These are phyloP conservation scores for Lynx canadensis DNA, from an alignment of 2,113 vertebrate genomes.

Conservation along the genomic window DNA sequence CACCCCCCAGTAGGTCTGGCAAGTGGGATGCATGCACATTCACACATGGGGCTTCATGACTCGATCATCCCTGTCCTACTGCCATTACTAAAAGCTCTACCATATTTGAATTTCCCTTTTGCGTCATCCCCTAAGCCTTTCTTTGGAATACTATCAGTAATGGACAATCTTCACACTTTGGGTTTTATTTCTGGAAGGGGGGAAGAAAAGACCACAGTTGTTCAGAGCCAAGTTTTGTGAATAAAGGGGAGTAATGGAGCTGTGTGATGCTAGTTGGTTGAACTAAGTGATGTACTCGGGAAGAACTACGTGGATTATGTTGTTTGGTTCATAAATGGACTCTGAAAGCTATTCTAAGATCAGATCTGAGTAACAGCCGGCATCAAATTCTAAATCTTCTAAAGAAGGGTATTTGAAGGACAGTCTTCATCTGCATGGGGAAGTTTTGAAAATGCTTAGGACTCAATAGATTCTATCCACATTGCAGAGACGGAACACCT, in stretches of 20 bases:
- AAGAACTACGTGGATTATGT: not conserved
- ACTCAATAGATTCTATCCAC: not conserved
- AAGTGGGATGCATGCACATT: not conserved
- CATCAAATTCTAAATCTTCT: not conserved
- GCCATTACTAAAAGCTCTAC: not conserved
- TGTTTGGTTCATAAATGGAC: not conserved
- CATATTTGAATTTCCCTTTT: not conserved
- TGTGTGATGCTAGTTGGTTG: not conserved
- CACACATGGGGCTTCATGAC: not conserved
- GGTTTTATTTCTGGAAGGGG: slow-evolving; percentile 22
- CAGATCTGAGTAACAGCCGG: not conserved
- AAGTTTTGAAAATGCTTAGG: not conserved
- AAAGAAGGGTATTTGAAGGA: not conserved
- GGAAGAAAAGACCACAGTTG: not conserved
- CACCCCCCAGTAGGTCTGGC: not conserved
- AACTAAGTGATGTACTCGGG: not conserved
- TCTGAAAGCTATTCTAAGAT: not conserved
- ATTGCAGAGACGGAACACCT: not conserved
- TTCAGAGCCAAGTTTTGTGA: slow-evolving; percentile 1
- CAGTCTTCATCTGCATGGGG: not conserved
- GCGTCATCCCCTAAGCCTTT: not conserved
- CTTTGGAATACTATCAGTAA: not conserved
- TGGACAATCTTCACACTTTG: not conserved
- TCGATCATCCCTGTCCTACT: not conserved
- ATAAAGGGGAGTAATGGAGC: not conserved